Evolutionary conservation across 2,797 vertebrate genomes (phyloP).

Genomic region (Tenualosa thibaudeaui): DNA sequence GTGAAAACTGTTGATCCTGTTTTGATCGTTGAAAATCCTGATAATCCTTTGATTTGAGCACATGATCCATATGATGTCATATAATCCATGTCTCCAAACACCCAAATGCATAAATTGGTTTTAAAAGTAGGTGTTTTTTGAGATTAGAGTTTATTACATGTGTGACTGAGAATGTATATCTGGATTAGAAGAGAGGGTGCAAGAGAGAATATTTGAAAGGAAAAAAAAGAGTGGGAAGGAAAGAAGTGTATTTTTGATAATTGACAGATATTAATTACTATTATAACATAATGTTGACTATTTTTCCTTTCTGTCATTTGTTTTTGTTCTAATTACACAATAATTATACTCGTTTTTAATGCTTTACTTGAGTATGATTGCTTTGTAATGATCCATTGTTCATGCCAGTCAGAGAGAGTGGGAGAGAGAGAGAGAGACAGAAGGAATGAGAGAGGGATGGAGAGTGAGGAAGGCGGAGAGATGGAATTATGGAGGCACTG

Average conservation of each 20-base stretch:
- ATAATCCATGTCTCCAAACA: background rate
- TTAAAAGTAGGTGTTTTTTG: background rate
- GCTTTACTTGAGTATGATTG: background rate
- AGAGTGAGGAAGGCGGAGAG: background rate
- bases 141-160: background rate
- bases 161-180: background rate
- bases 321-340: constrained; percentile 11
- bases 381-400: constrained; percentile 22
- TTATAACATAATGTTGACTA: constrained; percentile 4
- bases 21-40: background rate
- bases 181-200: background rate
- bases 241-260: background rate
- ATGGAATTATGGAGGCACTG: background rate
- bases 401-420: background rate
- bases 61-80: background rate
- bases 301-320: background rate
- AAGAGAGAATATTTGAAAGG: background rate
- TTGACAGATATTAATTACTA: background rate
- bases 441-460: background rate
- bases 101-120: background rate
- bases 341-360: constrained; percentile 9
- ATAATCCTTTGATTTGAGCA: background rate
- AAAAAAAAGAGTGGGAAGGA: background rate
- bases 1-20: background rate
- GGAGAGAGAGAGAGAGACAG: background rate